Percentiles rank a stretch among this genome's conserved stretches.
phyloP scores from a whole-genome alignment of 64 coral and sea anemone genomes.

The Pocillopora verrucosa region DNA sequence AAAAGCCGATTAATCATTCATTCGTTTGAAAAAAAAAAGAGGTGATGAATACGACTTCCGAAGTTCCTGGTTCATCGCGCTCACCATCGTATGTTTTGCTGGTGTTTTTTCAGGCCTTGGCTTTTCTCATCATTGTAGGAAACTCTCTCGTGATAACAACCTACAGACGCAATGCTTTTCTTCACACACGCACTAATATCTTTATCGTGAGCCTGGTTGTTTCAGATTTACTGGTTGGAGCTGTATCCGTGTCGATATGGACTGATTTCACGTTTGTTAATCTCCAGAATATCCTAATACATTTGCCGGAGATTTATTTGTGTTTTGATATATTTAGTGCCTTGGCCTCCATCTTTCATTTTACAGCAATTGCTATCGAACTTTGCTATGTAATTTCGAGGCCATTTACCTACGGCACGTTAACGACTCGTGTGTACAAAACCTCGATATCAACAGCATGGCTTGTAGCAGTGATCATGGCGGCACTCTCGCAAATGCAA shows the following conservation, averaged over 20 bases:
- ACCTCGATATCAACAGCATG: slow-evolving; percentile 4
- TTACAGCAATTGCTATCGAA: slow-evolving; percentile 49
- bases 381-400: slow-evolving; percentile 26
- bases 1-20: no score
- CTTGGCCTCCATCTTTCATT: slow-evolving; percentile 56
- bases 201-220: slow-evolving; percentile 63
- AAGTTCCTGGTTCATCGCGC: no score
- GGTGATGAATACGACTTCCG: no score
- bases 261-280: slow-evolving; percentile 29
- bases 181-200: slow-evolving; percentile 65
- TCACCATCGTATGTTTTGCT: slow-evolving; percentile 10
- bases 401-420: slow-evolving; percentile 32
- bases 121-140: slow-evolving; percentile 24
- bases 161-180: slow-evolving; percentile 38
- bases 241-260: slow-evolving; percentile 60
- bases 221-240: slow-evolving; percentile 60
- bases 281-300: not conserved
- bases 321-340: slow-evolving; percentile 55
- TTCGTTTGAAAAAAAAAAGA: no score
- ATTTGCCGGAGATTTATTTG: slow-evolving; percentile 15
- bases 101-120: slow-evolving; percentile 17
- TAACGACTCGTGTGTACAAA: slow-evolving; percentile 8
- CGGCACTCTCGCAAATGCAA: not conserved
- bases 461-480: slow-evolving; percentile 13
- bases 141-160: slow-evolving; percentile 22